Conservation (phyloP, 2,113 vertebrate species). For the Phyllostomus discolor region DNA sequence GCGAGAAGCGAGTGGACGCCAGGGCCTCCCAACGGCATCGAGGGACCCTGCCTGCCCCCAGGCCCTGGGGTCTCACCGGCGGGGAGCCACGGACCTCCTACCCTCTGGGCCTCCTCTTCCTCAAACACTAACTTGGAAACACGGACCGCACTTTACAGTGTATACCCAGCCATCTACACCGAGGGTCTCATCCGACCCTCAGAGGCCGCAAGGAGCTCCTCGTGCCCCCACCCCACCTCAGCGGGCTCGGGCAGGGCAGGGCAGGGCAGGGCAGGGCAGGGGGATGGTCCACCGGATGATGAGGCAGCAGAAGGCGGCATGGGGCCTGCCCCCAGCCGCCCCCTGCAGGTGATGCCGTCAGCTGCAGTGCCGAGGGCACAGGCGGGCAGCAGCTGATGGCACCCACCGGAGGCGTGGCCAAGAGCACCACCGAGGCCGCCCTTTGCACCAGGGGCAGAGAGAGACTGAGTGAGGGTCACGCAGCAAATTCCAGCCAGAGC, state of each 20-base stretch:
- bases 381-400: no score
- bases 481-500: not conserved
- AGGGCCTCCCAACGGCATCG: rapidly evolving
- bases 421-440: not conserved
- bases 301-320: not conserved
- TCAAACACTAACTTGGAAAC: not conserved
- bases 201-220: not conserved
- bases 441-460: not conserved
- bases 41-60: rapidly evolving
- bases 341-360: not conserved
- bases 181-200: not conserved
- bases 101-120: not conserved
- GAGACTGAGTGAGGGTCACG: not conserved
- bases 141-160: not conserved
- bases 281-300: rapidly evolving
- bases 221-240: not conserved
- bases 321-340: not conserved
- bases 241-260: not conserved
- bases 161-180: rapidly evolving
- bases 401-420: not conserved
- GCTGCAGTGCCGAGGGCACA: rapidly evolving
- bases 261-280: not conserved
- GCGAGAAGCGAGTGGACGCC: rapidly evolving
- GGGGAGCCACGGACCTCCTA: rapidly evolving
- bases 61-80: not conserved